Conservation (phyloP, 1,140 invertebrate genomes). For the Hycleus phaleratus region DNA sequence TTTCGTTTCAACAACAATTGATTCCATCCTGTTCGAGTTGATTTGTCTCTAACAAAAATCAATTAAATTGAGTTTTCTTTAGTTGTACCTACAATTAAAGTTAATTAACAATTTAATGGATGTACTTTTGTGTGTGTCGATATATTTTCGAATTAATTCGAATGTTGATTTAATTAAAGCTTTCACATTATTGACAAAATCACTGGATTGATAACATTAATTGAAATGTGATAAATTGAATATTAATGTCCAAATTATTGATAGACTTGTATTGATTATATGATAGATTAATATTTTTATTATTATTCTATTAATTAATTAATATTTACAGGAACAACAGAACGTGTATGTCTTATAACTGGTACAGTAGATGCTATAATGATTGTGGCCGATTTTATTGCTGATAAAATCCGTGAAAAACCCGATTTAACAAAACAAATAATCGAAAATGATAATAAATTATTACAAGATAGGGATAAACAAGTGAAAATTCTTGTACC, state of each 20-base stretch:
- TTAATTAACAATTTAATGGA: too few relatives aligned
- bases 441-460: slow-evolving; percentile 62
- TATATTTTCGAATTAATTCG: too few relatives aligned
- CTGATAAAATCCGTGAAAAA: slow-evolving; percentile 97
- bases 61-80: too few relatives aligned
- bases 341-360: slow-evolving; percentile 94
- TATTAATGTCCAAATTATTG: neutral
- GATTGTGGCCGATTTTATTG: slow-evolving; percentile 90
- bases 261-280: too few relatives aligned
- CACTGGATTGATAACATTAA: too few relatives aligned
- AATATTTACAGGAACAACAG: slow-evolving; percentile 76
- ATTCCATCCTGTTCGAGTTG: too few relatives aligned
- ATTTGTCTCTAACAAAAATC: too few relatives aligned
- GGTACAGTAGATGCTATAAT: slow-evolving; percentile 89
- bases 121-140: too few relatives aligned
- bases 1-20: too few relatives aligned
- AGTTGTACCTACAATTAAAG: too few relatives aligned
- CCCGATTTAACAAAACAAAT: slow-evolving; percentile 82
- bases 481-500: slow-evolving; percentile 97
- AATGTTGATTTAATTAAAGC: too few relatives aligned
- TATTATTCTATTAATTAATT: neutral
- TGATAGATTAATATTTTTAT: neutral
- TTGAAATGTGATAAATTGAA: neutral
- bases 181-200: too few relatives aligned
- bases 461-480: slow-evolving; percentile 68